Evolutionary conservation across 2,888 invertebrate genomes (phyloP), one percentile per base, ranked within the genome.

Genomic region (Hetaerina titia): DNA sequence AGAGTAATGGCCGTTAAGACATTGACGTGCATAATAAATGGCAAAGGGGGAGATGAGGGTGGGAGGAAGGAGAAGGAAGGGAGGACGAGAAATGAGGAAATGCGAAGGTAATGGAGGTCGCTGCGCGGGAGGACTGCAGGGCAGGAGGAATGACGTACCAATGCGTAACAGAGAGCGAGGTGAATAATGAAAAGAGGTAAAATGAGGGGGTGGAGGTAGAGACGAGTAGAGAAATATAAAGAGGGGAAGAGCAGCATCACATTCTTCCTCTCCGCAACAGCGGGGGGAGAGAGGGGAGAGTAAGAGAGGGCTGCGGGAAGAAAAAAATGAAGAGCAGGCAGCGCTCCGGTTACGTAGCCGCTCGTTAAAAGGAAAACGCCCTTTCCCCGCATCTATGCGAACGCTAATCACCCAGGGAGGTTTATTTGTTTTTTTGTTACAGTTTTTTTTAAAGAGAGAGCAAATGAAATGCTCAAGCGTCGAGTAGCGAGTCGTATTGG

Each of bases 291-390:
- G 81, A 25, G n/a, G n/a, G 69, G 69, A 31, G 13, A 31, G 81
- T 7, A 13, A 17, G 19, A n/a, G n/a, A n/a, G 19, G n/a, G 69
- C 8, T 6, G 7, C 6, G 69, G 69, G 22, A n/a, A 69, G n/a
- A 69, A 69, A 69, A n/a, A 69, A 69, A 81, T 31, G 81, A 31
- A 25, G n/a, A 81, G 81, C 31, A 31, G 81, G 11, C 1, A 31
- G 31, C 81, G 81, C 81, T 81, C 81, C 81, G 81, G 81, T 81
- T 81, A 81, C 81, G 81, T 81, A 81, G 81, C 81, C 81, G 81
- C 81, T 81, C 81, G 81, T 81, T 81, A 81, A 81, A 81, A 81
- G 31, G 81, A 31, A 31, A 74, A 31, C 81, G 22, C 81, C 31
- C 81, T 81, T 81, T 81, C 25, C 81, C 81, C 25, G 11, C 81